Evolutionary conservation across 2,888 invertebrate species (phyloP).

Genomic region (Disparrhopalites patrizii): DNA sequence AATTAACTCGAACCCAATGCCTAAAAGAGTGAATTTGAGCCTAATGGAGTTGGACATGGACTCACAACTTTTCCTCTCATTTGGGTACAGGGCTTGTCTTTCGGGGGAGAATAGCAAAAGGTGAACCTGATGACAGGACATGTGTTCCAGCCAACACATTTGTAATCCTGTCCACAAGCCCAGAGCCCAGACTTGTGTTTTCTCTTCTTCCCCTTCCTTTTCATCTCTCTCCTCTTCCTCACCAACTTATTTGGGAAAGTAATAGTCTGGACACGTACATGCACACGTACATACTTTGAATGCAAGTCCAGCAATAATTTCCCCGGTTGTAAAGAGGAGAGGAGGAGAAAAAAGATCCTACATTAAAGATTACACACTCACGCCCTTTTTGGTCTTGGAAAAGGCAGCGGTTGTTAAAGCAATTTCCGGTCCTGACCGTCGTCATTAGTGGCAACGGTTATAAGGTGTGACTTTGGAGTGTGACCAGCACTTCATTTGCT

Average conservation of each 20-base stretch:
- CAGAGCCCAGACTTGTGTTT: not conserved
- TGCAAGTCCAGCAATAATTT: too few species aligned
- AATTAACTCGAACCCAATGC: constrained; percentile 41
- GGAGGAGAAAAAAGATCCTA: too few species aligned
- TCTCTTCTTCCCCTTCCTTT: not conserved
- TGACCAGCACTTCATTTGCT: constrained; percentile 27
- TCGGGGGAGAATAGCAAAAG: not conserved
- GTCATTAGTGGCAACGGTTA: constrained; percentile 29
- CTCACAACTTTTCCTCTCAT: not conserved
- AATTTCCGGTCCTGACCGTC: constrained; percentile 36
- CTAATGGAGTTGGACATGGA: constrained; percentile 11
- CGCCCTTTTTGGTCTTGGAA: too few species aligned
- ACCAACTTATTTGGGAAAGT: too few species aligned
- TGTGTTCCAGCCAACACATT: constrained; percentile 19
- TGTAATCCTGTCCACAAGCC: not conserved
- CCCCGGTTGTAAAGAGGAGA: too few species aligned
- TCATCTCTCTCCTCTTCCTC: too few species aligned
- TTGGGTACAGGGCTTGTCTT: not conserved
- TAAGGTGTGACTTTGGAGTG: constrained; percentile 29
- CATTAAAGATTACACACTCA: too few species aligned
- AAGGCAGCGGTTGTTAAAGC: too few species aligned
- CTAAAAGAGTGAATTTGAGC: constrained; percentile 15
- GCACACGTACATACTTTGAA: too few species aligned
- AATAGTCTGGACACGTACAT: too few species aligned
- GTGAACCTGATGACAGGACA: constrained; percentile 25